Evolutionary conservation across 2,797 vertebrate species (phyloP).

Genomic region (Scyliorhinus canicula): DNA sequence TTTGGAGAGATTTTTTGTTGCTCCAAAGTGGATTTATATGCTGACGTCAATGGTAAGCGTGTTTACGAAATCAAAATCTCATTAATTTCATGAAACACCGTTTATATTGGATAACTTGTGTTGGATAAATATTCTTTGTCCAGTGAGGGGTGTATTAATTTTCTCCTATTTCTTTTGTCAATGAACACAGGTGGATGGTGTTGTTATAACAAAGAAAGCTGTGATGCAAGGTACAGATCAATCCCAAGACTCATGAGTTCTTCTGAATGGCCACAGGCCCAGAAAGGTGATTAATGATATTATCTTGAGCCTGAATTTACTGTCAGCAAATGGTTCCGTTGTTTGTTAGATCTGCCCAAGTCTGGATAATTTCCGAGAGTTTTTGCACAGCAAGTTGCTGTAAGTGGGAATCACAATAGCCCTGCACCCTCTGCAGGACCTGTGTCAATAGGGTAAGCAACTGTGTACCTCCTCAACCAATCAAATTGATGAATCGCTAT

Average conservation of each 20-base stretch:
- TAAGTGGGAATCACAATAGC: neutral
- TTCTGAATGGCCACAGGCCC: conserved; percentile 63
- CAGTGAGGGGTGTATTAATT: conserved; percentile 44
- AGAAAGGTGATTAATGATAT: conserved; percentile 57
- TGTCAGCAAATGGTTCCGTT: neutral
- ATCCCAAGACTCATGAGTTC: conserved; percentile 71
- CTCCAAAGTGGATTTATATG: too few relatives aligned
- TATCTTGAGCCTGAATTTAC: neutral
- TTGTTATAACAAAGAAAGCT: conserved; percentile 74
- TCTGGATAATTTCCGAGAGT: neutral
- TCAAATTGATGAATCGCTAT: neutral
- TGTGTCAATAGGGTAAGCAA: neutral
- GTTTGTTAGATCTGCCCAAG: neutral
- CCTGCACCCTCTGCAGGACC: neutral
- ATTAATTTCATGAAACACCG: neutral
- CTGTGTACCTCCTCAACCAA: neutral
- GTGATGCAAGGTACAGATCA: conserved; percentile 72
- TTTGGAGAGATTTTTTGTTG: too few relatives aligned
- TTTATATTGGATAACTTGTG: neutral
- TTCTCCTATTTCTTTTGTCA: conserved; percentile 50
- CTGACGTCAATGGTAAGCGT: too few relatives aligned
- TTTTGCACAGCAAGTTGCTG: neutral
- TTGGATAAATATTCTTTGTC: neutral
- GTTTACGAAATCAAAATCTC: neutral
- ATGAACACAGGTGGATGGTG: conserved; percentile 63